Evolutionary conservation across 2,797 vertebrate genomes (phyloP).

Genomic region (Pipistrellus pipistrellus): DNA sequence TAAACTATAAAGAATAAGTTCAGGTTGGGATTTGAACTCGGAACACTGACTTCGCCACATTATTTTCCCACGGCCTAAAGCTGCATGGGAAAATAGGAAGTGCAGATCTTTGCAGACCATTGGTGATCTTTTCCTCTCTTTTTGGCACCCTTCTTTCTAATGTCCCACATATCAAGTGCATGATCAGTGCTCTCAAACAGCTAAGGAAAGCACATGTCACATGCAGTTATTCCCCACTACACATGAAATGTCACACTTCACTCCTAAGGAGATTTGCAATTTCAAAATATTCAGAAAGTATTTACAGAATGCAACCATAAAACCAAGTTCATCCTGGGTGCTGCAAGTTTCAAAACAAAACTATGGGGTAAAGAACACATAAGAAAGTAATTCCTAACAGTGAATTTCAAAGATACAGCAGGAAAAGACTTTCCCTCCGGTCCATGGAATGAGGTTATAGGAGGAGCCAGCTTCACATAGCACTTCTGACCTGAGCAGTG

Average conservation of each 20-base stretch:
- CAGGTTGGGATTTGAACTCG: constrained; percentile 5
- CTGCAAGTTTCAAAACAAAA: constrained; percentile 32
- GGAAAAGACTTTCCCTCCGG: neutral
- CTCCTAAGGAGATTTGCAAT: constrained; percentile 7
- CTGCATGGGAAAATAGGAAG: constrained; percentile 32
- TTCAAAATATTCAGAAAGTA: constrained; percentile 44
- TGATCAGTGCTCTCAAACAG: neutral
- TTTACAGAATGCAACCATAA: constrained; percentile 36
- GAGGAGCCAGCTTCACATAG: neutral
- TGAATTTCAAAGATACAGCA: constrained; percentile 21
- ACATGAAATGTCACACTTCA: neutral
- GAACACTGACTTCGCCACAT: neutral
- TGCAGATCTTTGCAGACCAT: neutral
- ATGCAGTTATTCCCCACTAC: neutral
- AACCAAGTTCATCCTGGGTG: neutral
- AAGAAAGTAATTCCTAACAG: constrained; percentile 2
- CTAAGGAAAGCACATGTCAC: neutral
- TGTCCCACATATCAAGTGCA: neutral
- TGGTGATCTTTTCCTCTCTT: neutral
- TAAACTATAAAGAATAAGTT: constrained; percentile 23
- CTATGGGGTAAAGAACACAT: neutral
- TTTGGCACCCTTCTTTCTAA: neutral
- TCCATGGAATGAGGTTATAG: neutral
- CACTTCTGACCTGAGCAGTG: neutral
- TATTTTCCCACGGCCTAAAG: constrained; percentile 32